Evolutionary conservation across 2,888 invertebrate species (phyloP), one percentile per base, ranked within the genome.

Genomic region (Drosophila robusta): DNA sequence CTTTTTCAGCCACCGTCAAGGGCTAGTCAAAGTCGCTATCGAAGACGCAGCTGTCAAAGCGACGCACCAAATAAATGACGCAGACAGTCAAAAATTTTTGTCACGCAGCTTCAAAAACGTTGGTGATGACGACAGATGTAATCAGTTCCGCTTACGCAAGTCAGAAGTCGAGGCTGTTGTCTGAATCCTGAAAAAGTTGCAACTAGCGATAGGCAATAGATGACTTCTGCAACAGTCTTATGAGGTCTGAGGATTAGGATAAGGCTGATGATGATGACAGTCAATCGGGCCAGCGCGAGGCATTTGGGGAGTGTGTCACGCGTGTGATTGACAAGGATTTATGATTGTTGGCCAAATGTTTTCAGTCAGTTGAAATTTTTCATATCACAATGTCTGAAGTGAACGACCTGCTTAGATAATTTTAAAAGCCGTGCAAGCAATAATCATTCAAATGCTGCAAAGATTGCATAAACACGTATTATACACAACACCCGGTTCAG

Each of bases 311-410:
- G 45, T 63, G 75, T 76, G 76, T 49, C 77, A 78, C 90, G 89
- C 87, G 79, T 89, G 90, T 85, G 85, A 89, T 89, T 89, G 90
- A 90, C 89, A 82, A 72, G 79, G 89, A 89, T 90, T 90, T 89
- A 90, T 90, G 78, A 81, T 87, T 87, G 84, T 83, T 79, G 75
- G 64, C 70, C 63, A 75, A 87, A 80, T 78, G 70, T 79, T 75
- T 76, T 66, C n/a, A 78, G 70, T 52, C 64, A 71, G 82, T 75
- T 83, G 44, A 86, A 84, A 73, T 86, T 83, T 83, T 83, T 88
- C 70, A 79, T 79, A 75, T 80, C 51, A 56, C 50, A 54, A 22
- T 34, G 38, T 18, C 12, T 32, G 7, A 45, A 45, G 85, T 84
- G 78, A 85, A 85, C 81, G 87, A 87, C 78, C 87, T 73, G 78